Percentiles rank a stretch among this genome's conserved stretches.
Evolutionary conservation across 2,888 invertebrate genomes (phyloP).

Genomic region (Myopa tessellatipennis): DNA sequence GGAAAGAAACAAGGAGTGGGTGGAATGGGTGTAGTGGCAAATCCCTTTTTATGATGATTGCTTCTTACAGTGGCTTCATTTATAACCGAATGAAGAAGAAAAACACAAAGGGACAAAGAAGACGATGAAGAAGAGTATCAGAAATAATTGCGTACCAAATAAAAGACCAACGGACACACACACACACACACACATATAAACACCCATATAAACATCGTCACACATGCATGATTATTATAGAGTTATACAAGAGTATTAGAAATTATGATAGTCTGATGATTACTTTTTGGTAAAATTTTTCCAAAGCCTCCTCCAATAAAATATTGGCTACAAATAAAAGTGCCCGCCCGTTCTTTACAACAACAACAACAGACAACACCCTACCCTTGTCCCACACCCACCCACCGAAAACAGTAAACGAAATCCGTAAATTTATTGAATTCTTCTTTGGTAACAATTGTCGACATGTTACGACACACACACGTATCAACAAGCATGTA

Average conservation of each 20-base stretch:
- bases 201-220: neutral
- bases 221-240: neutral
- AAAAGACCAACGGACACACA: constrained; percentile 6
- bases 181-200: neutral
- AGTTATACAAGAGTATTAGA: constrained; percentile 29
- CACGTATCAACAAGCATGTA: neutral
- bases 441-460: constrained; percentile 23
- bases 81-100: constrained; percentile 6
- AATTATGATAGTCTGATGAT: constrained; percentile 36
- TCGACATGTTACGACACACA: neutral
- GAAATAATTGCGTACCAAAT: constrained; percentile 27
- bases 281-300: constrained; percentile 24
- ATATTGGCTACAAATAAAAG: constrained; percentile 34
- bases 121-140: constrained; percentile 13
- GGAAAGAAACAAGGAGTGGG: neutral
- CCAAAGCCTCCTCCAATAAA: constrained; percentile 36
- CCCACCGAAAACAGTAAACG: neutral
- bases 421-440: constrained; percentile 39
- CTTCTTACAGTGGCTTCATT: constrained; percentile 22
- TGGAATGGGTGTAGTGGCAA: neutral
- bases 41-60: constrained; percentile 37
- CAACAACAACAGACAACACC: neutral
- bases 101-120: neutral
- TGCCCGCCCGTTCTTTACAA: neutral
- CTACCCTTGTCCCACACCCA: too few species aligned